phyloP scores from a whole-genome alignment of 2,113 vertebrate genomes.

The Hirundichthys speculiger region DNA sequence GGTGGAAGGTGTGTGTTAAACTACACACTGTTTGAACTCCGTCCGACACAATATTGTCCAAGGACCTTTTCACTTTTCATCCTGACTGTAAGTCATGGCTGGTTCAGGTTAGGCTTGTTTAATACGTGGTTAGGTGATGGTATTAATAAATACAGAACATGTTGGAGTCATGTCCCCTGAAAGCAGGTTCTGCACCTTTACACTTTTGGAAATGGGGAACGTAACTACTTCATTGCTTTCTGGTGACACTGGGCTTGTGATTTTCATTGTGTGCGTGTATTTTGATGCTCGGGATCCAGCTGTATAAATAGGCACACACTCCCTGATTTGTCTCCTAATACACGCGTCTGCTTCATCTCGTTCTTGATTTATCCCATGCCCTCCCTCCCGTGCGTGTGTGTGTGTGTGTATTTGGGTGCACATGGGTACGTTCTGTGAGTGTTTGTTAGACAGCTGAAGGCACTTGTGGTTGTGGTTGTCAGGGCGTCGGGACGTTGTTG shows the following conservation, averaged over 20 bases:
- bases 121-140: too few relatives aligned
- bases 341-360: slow-evolving; percentile 28
- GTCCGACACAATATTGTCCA: too few relatives aligned
- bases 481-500: slow-evolving; percentile 58
- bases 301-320: slow-evolving; percentile 57
- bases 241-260: slow-evolving; percentile 6
- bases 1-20: too few relatives aligned
- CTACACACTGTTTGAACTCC: too few relatives aligned
- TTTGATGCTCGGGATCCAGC: slow-evolving; percentile 39
- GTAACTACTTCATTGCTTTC: too few relatives aligned
- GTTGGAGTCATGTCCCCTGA: too few relatives aligned
- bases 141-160: too few relatives aligned
- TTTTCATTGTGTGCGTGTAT: slow-evolving; percentile 15
- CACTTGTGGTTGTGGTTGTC: slow-evolving; percentile 73
- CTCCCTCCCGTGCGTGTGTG: slow-evolving; percentile 29
- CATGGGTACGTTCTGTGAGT: background rate
- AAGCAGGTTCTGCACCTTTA: background rate
- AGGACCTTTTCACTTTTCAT: too few relatives aligned
- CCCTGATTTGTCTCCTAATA: slow-evolving; percentile 44
- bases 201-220: background rate
- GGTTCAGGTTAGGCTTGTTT: too few relatives aligned
- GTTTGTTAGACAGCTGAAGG: slow-evolving; percentile 60
- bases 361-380: slow-evolving; percentile 37
- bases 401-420: slow-evolving; percentile 8
- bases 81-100: too few relatives aligned